Base-by-base conservation (phyloP, 2,797 vertebrate species). In the Epinephelus malabaricus region DNA sequence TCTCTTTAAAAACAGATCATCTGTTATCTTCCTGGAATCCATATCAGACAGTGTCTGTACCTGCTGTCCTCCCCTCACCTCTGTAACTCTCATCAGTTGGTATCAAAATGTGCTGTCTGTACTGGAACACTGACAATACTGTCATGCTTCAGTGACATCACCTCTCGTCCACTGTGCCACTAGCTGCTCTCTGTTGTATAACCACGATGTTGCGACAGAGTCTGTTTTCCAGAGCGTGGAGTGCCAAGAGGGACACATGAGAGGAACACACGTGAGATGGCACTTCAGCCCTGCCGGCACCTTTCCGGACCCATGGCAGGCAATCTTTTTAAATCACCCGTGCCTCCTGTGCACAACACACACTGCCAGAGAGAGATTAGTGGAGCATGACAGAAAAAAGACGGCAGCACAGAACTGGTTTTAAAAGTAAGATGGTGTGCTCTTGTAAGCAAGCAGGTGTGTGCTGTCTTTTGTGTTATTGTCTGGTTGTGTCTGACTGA, bases 191-290 rank as follows among this genome's bases (percentile, higher is more conserved):
- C 45, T 65, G 82, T 89, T 84, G 73, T 81, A 71, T 82, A 77
- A 83, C 78, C 56, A 30, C 17, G 0, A 58, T 76, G 54, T 85
- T 85, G 59, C 69, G 17, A 71, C 45, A 74, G n/a, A 61, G 27
- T 53, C 25, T 51, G 71, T 78, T 86, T 50, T 84, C 47, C 69
- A 51, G 49, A 79, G 53, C 30, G 19, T 76, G 53, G 63, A 46
- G 30, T 49, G 55, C 56, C 68, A 38, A 63, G 66, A 38, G 21
- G 38, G 65, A 17, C 51, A 73, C 67, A 77, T 6, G 25, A 21
- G 59, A 77, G 58, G 50, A 72, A 40, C 69, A 82, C 80, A 88
- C 46, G 15, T 76, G 81, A 84, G 79, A 71, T 65, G 53, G 51
- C 77, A 78, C 67, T 77, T 73, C 54, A 76, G 60, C 40, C n/a